These are phyloP conservation scores for Patella depressa DNA, from an alignment of 2,888 invertebrate genomes.

Conservation along the genomic window DNA sequence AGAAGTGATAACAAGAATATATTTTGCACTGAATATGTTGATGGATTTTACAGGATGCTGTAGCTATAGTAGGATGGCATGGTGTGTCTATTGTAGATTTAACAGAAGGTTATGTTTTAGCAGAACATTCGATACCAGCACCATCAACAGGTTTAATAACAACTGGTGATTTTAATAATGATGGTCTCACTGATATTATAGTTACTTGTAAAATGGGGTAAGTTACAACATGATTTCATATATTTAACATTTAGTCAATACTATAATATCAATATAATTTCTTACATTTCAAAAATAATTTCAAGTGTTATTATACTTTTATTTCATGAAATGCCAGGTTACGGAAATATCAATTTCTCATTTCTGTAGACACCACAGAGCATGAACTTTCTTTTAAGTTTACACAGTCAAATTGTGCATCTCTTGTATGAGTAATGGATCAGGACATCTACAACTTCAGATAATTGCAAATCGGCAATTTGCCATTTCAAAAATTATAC, in stretches of 20 bases:
- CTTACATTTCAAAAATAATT: not conserved
- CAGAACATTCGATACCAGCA: conserved; percentile 65
- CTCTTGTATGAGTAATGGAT: not conserved
- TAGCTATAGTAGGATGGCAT: conserved; percentile 60
- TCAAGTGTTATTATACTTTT: not conserved
- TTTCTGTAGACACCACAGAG: conserved; percentile 7
- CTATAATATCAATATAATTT: not conserved
- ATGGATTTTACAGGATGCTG: conserved; percentile 43
- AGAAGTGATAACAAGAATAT: too few species aligned
- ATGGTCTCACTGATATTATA: conserved; percentile 65
- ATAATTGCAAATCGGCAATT: too few species aligned
- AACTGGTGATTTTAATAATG: conserved; percentile 66
- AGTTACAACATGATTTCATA: conserved; percentile 20
- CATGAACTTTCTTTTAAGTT: not conserved
- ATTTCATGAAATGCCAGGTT: too few species aligned
- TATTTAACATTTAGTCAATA: not conserved
- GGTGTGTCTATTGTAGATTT: conserved; percentile 59
- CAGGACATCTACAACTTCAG: too few species aligned
- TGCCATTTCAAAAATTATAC: too few species aligned
- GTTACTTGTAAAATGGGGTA: conserved; percentile 66
- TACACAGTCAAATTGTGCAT: not conserved
- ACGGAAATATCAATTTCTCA: not conserved
- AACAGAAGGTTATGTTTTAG: conserved; percentile 58
- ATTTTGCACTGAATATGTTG: too few species aligned
- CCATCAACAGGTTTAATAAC: conserved; percentile 61